Evolutionary conservation across 2,888 invertebrate species (phyloP), one percentile per base, ranked within the genome.

Genomic region (Cerceris ruficornis): DNA sequence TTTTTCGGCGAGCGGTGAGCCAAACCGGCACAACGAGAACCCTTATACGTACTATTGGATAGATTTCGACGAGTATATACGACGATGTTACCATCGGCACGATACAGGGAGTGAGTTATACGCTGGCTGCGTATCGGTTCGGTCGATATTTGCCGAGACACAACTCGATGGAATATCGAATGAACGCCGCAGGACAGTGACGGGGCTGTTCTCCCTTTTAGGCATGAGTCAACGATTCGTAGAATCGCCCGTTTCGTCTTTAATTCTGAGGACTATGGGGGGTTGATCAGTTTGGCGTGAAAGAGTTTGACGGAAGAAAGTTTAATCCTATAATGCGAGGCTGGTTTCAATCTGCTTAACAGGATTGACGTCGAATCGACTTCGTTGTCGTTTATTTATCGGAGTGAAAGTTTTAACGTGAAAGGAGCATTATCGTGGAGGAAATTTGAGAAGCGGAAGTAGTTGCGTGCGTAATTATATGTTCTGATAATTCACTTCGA

Each of bases 151-250:
- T 84, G 79, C 82, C 83, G 80, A 81, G 79, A 83, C 85, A 84
- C 86, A 88, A 88, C 85, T 88, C 86, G 84, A 88, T 86, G 87
- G 84, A 83, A 86, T 88, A 79, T 81, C 82, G 85, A 84, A 85
- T 84, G 83, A 82, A 78, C 83, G 77, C 70, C 68, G 69, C 42
- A 77, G 52, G 39, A 78, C 74, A 74, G 75, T 70, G 60, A 68
- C 72, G 70, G 65, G 72, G 72, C 52, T 70, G 69, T 28, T 61
- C 52, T 67, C 61, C 61, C 79, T 75, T 68, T 70, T 61, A 42
- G 68, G 70, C 74, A 74, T 80, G 80, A 80, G 79, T 80, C 80
- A 74, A 73, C 78, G 42, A 13, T 70, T 74, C 79, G 39, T 75
- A 61, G 68, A 74, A 75, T 75, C 70, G 70, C 76, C 62, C 70